A percentile compares a stretch with the other conserved stretches of the same genome.
Evolutionary conservation across 2,797 vertebrate species (phyloP).

Genomic region (Dermochelys coriacea): DNA sequence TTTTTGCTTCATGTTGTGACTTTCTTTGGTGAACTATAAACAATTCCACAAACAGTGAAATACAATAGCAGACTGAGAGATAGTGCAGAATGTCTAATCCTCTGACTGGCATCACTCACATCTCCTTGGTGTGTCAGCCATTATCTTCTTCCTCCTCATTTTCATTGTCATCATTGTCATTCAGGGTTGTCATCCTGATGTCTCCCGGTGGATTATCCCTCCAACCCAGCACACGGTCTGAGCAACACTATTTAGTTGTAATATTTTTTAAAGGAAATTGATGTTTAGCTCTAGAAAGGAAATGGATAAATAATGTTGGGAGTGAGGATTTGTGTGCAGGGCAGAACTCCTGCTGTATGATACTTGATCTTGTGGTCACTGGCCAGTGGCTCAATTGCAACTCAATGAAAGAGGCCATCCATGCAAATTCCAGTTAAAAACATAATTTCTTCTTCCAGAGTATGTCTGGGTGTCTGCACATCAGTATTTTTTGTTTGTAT

Average conservation of each 20-base stretch:
- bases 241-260: neutral
- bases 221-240: neutral
- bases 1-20: neutral
- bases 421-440: neutral
- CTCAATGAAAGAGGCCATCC: neutral
- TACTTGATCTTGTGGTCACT: neutral
- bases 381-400: neutral
- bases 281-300: neutral
- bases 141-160: neutral
- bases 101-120: neutral
- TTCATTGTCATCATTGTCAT: neutral
- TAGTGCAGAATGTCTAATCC: neutral
- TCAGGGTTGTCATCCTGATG: neutral
- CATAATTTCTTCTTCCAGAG: neutral
- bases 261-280: neutral
- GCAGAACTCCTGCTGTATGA: neutral
- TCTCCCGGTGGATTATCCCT: neutral
- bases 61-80: neutral
- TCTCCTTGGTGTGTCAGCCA: neutral
- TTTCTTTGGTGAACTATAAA: neutral
- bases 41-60: neutral
- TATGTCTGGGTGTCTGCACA: neutral
- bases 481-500: neutral
- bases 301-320: neutral
- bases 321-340: neutral